Evolutionary conservation across 2,888 invertebrate genomes (phyloP).

Genomic region (Dusona sp.): DNA sequence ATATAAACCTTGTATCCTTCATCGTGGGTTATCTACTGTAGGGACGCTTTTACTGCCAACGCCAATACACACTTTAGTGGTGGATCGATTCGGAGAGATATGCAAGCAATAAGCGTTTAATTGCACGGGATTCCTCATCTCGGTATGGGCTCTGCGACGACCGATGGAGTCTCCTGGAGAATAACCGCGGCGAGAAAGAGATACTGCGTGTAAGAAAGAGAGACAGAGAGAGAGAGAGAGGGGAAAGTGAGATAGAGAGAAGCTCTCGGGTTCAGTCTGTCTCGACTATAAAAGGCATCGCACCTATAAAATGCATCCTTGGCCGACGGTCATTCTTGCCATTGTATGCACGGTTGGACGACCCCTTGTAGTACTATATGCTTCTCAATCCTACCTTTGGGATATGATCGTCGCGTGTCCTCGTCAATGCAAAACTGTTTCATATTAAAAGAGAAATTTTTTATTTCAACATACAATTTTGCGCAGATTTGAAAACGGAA

Average conservation of each 20-base stretch:
- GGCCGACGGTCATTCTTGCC: slow-evolving; percentile 81
- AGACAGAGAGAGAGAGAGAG: slow-evolving; percentile 32
- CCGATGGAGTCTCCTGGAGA: slow-evolving; percentile 78
- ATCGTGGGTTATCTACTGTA: slow-evolving; percentile 79
- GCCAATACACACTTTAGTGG: slow-evolving; percentile 84
- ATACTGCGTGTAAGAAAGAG: slow-evolving; percentile 10
- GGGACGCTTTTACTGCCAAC: slow-evolving; percentile 82
- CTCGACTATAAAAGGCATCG: slow-evolving; percentile 84
- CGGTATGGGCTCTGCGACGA: slow-evolving; percentile 63
- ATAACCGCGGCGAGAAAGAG: slow-evolving; percentile 47
- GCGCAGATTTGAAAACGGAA: not conserved
- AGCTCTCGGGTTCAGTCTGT: slow-evolving; percentile 71
- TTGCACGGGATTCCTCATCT: slow-evolving; percentile 84
- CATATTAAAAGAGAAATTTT: not conserved
- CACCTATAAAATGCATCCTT: slow-evolving; percentile 85
- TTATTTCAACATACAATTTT: not conserved
- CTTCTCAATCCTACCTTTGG: slow-evolving; percentile 30
- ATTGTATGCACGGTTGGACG: slow-evolving; percentile 78
- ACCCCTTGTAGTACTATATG: slow-evolving; percentile 57
- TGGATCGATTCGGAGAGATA: slow-evolving; percentile 84
- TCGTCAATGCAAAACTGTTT: slow-evolving; percentile 4
- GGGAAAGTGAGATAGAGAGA: slow-evolving; percentile 25
- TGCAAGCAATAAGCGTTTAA: slow-evolving; percentile 85
- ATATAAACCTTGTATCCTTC: slow-evolving; percentile 36
- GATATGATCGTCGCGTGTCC: slow-evolving; percentile 45